Conservation (phyloP, 2,797 vertebrate genomes). For the Lycodopsis pacificus region DNA sequence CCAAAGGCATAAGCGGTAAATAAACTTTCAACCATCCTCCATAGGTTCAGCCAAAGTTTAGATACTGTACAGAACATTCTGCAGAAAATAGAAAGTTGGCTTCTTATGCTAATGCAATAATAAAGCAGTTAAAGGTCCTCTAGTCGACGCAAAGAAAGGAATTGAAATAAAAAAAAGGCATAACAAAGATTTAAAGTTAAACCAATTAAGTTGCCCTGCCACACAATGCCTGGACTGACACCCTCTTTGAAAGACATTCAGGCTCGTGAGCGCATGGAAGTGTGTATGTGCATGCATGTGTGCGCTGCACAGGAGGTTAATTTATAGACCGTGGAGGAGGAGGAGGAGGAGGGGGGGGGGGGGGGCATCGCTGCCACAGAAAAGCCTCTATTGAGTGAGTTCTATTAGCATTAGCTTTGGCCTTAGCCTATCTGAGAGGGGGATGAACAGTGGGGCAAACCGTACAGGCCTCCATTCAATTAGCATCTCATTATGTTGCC, state of each 20-base stretch:
- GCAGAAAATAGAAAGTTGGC: conserved; percentile 25
- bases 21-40: not conserved
- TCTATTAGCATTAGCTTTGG: conserved; percentile 76
- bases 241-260: conserved; percentile 50
- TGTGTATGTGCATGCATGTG: conserved; percentile 31
- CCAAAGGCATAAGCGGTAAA: not conserved
- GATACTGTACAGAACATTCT: conserved; percentile 25
- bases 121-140: conserved; percentile 30
- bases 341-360: not conserved
- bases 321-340: conserved; percentile 73
- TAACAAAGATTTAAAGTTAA: conserved; percentile 77
- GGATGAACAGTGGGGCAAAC: conserved; percentile 62
- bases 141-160: conserved; percentile 33
- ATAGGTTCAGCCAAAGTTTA: conserved; percentile 32
- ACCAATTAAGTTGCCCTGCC: conserved; percentile 75
- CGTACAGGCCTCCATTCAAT: conserved; percentile 81
- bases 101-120: conserved; percentile 36
- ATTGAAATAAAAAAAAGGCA: conserved; percentile 57
- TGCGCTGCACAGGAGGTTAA: conserved; percentile 53
- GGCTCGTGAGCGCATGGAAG: conserved; percentile 12
- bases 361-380: conserved; percentile 26
- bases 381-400: conserved; percentile 68
- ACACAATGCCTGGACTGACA: conserved; percentile 63
- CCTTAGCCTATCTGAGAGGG: conserved; percentile 60
- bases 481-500: conserved; percentile 86